Evolutionary conservation across 2,888 invertebrate species (phyloP).

Genomic region (Uloborus plumipes): DNA sequence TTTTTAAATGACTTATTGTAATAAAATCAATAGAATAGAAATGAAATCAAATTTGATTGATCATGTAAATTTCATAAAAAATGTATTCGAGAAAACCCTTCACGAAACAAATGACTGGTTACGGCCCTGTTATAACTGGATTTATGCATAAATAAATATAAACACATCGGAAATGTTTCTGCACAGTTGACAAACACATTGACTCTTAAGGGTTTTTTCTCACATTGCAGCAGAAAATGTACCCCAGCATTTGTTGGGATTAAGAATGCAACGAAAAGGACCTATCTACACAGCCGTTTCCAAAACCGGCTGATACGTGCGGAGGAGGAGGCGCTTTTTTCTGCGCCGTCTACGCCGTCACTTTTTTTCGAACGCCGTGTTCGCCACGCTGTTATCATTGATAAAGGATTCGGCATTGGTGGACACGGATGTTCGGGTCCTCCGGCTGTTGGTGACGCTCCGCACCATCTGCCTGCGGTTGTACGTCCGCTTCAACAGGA

Average conservation of each 20-base stretch:
- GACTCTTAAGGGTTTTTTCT: too few species aligned
- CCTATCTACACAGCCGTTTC: constrained; percentile 38
- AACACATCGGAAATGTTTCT: too few species aligned
- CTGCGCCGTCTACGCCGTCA: constrained; percentile 42
- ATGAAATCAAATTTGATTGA: too few species aligned
- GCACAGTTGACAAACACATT: too few species aligned
- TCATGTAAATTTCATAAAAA: too few species aligned
- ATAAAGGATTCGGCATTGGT: constrained; percentile 34
- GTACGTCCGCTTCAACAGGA: constrained; percentile 35
- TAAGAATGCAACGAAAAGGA: neutral
- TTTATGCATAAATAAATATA: too few species aligned
- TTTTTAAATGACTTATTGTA: too few species aligned
- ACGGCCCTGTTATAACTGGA: too few species aligned
- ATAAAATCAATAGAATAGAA: too few species aligned
- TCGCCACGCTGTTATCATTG: constrained; percentile 8
- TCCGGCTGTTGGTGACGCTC: constrained; percentile 32
- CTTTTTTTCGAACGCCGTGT: constrained; percentile 13
- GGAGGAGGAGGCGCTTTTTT: constrained; percentile 27
- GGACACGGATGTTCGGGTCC: constrained; percentile 39
- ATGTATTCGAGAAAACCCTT: too few species aligned
- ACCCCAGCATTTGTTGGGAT: neutral
- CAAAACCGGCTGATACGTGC: constrained; percentile 17
- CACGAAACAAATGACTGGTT: too few species aligned
- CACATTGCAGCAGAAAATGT: too few species aligned
- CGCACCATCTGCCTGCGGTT: constrained; percentile 32